Base-by-base conservation (phyloP, 2,797 vertebrate species). In the Hydrocynus forskahlii region DNA sequence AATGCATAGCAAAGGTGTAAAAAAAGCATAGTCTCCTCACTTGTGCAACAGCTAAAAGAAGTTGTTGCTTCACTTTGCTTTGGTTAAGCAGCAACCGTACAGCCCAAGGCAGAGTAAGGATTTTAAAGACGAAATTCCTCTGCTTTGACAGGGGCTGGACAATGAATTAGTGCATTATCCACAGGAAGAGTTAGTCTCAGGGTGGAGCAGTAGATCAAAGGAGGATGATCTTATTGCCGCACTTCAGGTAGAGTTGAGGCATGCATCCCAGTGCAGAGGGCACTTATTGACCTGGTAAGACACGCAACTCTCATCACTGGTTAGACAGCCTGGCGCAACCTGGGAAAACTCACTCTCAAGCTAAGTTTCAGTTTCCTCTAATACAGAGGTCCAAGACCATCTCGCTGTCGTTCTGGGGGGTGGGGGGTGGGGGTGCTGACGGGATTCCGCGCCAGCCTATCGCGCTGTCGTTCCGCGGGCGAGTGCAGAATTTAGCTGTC, bases 171-270 rank as follows among this genome's bases (percentile, higher is more conserved):
- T 86, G 87, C 80, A 91, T 93, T 93, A 92, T 94, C 88, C 86
- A 81, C 83, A 2, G 64, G 85, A 88, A 86, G 90, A 87, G 84
- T 88, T 91, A 87, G 91, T 89, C 89, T 88, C 82, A 88, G 92
- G 93, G 92, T 91, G 92, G 91, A 88, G 91, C 92, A 86, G 87
- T 84, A 91, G 83, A 93, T 95, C 92, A 95, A 94, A 95, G 92
- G 81, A 89, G 80, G 88, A 84, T 84, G 82, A 81, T 76, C 89
- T 92, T 92, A 94, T 94, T 95, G 91, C 90, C 88, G 87, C 85
- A 78, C 83, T 88, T 35, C 86, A 79, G 80, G 75, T 76, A 43
- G 73, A 76, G 90, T 86, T 90, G 89, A 93, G 92, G 91, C 92
- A 93, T 92, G 91, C 88, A 88, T 90, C 90, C 91, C 91, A 75